phyloP scores from a whole-genome alignment of 1,140 invertebrate genomes.

The Planococcus citri region DNA sequence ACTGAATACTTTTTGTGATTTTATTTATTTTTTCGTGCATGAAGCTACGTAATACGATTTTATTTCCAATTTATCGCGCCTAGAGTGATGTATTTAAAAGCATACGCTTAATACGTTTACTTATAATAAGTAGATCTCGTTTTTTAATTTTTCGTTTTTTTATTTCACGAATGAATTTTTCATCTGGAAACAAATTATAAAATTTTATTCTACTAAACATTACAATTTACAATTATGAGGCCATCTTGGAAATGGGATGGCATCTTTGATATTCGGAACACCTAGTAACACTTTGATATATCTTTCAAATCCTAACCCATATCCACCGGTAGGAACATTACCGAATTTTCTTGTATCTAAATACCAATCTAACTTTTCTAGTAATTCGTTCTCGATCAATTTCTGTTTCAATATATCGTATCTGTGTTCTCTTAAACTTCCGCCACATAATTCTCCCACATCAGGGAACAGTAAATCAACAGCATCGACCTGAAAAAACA shows the following conservation, averaged over 20 bases:
- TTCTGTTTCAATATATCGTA: slow-evolving; percentile 45
- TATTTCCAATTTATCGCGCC: neutral
- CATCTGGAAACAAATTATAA: neutral
- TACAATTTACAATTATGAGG: slow-evolving; percentile 74
- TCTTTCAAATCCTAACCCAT: slow-evolving; percentile 91
- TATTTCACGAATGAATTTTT: neutral
- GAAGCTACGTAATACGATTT: neutral
- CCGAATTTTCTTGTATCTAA: slow-evolving; percentile 81
- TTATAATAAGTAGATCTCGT: neutral
- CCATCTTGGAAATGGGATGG: slow-evolving; percentile 87
- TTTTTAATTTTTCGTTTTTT: neutral
- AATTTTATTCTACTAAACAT: slow-evolving; percentile 23
- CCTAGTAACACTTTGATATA: slow-evolving; percentile 69
- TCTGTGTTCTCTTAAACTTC: slow-evolving; percentile 79
- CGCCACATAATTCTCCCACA: slow-evolving; percentile 87
- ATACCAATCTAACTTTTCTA: slow-evolving; percentile 69
- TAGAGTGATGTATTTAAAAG: neutral
- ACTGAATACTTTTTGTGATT: neutral
- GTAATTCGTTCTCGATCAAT: slow-evolving; percentile 30
- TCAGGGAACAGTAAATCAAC: slow-evolving; percentile 76
- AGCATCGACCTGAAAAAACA: slow-evolving; percentile 51
- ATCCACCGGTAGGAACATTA: slow-evolving; percentile 77
- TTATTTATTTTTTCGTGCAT: neutral
- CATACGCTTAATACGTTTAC: neutral
- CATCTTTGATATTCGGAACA: slow-evolving; percentile 80